Percentiles rank a stretch among this genome's conserved stretches.
Evolutionary conservation across 2,113 vertebrate genomes (phyloP).

Genomic region (Myotis davidii): DNA sequence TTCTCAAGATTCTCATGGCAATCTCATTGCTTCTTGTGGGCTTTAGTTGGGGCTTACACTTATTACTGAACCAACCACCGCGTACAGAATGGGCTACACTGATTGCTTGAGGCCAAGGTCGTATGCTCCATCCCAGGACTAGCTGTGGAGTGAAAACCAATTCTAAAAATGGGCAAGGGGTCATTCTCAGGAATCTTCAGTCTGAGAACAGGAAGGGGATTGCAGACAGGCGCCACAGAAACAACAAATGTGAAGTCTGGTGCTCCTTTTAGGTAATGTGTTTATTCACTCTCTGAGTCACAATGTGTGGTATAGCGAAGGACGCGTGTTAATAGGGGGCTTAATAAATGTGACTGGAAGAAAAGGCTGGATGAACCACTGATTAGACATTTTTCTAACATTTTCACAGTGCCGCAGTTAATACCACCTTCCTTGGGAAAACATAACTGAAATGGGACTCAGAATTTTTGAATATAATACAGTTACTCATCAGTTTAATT

Average conservation of each 20-base stretch:
- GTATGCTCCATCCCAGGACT: neutral
- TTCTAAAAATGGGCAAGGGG: neutral
- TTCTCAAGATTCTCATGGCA: neutral
- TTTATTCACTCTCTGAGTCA: neutral
- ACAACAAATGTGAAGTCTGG: neutral
- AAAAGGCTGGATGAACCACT: neutral
- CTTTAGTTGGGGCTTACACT: neutral
- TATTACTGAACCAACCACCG: neutral
- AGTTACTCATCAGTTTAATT: conserved; percentile 31
- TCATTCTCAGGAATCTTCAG: neutral
- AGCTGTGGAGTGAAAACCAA: neutral
- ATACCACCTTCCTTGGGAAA: neutral
- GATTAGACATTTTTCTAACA: neutral
- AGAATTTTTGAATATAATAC: neutral
- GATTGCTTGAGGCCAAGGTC: neutral
- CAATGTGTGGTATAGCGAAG: neutral
- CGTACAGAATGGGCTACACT: neutral
- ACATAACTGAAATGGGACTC: neutral
- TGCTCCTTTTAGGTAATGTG: neutral
- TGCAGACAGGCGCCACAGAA: neutral
- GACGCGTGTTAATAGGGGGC: neutral
- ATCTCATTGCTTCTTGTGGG: neutral
- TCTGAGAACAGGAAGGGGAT: neutral
- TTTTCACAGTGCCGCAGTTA: neutral
- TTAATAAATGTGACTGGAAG: neutral